Percentiles rank a stretch among this genome's conserved stretches.
Evolutionary conservation across 2,888 invertebrate genomes (phyloP).

Genomic region (Thecophora atra): DNA sequence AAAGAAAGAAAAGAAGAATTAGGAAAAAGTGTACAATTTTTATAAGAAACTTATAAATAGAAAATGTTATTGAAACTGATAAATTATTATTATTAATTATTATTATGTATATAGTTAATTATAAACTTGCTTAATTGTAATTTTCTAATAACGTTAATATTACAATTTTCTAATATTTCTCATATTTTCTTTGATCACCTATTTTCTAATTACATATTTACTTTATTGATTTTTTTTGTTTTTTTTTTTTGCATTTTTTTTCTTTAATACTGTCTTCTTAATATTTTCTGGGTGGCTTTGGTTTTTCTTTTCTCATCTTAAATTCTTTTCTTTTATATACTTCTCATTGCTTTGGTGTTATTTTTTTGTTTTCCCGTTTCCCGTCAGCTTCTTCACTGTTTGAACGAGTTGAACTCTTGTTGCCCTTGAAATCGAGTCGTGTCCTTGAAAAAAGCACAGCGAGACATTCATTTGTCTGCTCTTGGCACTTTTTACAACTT

Average conservation of each 20-base stretch:
- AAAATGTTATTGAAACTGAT: no score
- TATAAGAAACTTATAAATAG: no score
- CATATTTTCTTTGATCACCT: background rate
- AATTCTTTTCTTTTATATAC: constrained; percentile 1
- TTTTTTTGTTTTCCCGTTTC: background rate
- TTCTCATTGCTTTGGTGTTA: background rate
- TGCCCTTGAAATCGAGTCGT: constrained; percentile 39
- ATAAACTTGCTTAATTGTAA: no score
- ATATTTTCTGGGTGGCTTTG: no score
- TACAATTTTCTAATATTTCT: background rate
- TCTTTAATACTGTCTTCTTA: no score
- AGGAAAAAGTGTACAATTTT: no score
- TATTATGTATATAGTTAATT: no score
- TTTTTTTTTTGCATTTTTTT: no score
- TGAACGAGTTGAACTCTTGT: background rate
- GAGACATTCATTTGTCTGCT: constrained; percentile 44
- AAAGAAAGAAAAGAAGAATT: no score
- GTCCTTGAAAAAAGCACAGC: constrained; percentile 45
- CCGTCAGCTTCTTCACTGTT: background rate
- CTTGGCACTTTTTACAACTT: constrained; percentile 31
- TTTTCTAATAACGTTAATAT: background rate
- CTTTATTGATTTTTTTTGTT: no score
- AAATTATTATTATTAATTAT: background rate
- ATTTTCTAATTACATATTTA: background rate
- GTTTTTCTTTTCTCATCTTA: no score